Percentiles rank a stretch among this genome's conserved stretches.
These are phyloP conservation scores for Heterotilapia buettikoferi DNA, from an alignment of 2,113 vertebrate species.

Conservation along the genomic window DNA sequence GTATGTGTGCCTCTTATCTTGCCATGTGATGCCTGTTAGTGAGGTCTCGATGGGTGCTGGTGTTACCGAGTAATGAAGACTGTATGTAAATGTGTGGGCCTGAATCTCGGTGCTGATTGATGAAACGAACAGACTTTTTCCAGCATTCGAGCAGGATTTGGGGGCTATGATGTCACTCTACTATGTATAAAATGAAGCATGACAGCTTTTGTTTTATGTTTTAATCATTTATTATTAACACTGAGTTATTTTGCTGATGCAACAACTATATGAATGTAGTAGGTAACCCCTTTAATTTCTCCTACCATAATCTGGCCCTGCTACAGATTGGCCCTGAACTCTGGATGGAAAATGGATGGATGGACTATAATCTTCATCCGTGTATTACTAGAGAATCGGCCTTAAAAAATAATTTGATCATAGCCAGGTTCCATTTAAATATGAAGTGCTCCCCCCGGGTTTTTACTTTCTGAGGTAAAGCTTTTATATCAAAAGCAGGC, in stretches of 20 bases:
- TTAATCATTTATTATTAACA: background rate
- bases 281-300: background rate
- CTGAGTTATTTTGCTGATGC: background rate
- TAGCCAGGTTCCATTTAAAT: background rate
- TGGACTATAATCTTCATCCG: background rate
- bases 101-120: background rate
- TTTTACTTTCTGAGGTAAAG: background rate
- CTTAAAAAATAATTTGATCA: background rate
- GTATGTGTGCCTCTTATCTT: constrained; percentile 50
- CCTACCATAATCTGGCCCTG: background rate
- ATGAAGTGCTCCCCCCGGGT: background rate
- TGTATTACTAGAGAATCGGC: background rate
- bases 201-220: background rate
- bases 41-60: constrained; percentile 46
- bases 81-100: background rate
- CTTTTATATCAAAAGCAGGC: background rate
- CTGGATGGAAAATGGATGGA: background rate
- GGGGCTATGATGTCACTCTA: background rate
- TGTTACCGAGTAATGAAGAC: constrained; percentile 54
- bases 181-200: background rate
- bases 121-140: background rate
- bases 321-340: background rate
- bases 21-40: constrained; percentile 52
- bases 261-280: background rate
- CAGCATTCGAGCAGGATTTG: background rate